Conservation (phyloP, 2,113 vertebrate genomes). For the Bubo bubo region DNA sequence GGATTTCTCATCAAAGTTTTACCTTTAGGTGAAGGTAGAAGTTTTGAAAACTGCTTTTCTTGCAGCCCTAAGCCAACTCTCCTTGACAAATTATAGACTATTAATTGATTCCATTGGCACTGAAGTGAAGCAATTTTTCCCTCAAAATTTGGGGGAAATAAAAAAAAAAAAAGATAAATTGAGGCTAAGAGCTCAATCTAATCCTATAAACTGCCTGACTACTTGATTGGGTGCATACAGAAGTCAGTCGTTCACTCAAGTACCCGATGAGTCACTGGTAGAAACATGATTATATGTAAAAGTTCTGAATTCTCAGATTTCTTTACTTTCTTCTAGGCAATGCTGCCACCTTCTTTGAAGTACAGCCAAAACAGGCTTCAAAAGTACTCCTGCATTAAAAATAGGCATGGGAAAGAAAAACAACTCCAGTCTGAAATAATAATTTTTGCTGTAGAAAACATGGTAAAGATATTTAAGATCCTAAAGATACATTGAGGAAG, state of each 20-base stretch:
- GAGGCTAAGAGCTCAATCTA: not conserved
- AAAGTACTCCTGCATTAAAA: not conserved
- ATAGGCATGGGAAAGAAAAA: not conserved
- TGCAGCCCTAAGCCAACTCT: not conserved
- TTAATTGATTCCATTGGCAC: not conserved
- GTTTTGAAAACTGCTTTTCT: not conserved
- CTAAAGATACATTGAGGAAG: not conserved
- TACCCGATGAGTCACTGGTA: not conserved
- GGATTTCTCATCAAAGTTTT: not conserved
- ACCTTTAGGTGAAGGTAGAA: not conserved
- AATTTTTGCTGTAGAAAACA: not conserved
- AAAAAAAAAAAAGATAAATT: not conserved
- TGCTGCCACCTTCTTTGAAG: not conserved
- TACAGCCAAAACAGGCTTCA: not conserved
- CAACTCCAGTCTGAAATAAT: not conserved
- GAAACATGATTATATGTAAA: not conserved
- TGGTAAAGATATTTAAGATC: not conserved
- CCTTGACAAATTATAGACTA: not conserved
- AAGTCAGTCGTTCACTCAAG: not conserved
- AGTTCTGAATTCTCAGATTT: not conserved
- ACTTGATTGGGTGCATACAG: not conserved
- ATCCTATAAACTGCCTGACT: not conserved
- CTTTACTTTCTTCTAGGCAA: not conserved
- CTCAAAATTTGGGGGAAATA: not conserved
- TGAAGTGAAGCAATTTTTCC: not conserved